Conservation (phyloP, 1,140 invertebrate genomes). For the Lycorma delicatula region DNA sequence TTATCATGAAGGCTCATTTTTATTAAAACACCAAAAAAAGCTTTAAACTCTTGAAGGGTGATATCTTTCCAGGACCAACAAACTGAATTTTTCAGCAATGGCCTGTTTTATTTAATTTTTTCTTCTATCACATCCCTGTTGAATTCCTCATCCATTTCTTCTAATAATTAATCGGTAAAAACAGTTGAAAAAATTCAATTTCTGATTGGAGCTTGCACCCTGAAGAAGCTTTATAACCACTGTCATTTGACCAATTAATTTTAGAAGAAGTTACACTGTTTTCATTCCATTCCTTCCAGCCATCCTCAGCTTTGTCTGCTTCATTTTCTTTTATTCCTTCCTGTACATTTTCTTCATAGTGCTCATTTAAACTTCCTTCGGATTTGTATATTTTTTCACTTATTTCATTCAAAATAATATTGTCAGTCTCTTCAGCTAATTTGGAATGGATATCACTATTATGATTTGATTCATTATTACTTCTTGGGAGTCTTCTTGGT, state of each 20-base stretch:
- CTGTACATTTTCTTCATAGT: no score
- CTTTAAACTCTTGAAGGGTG: conserved; percentile 5
- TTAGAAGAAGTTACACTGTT: conserved; percentile 2
- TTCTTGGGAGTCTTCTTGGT: no score
- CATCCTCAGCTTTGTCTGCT: no score
- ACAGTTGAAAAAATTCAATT: conserved; percentile 1
- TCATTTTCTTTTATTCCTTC: no score
- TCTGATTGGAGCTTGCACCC: neutral
- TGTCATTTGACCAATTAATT: neutral
- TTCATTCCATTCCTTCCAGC: conserved; percentile 5
- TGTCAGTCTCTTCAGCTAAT: no score
- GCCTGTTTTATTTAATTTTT: conserved; percentile 6
- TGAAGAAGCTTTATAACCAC: conserved; percentile 4
- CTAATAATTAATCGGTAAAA: conserved; percentile 3
- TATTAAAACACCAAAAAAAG: conserved; percentile 10
- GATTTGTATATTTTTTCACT: no score
- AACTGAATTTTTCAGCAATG: neutral
- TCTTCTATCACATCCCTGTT: neutral
- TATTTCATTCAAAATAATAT: no score
- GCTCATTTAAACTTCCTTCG: no score
- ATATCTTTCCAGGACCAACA: conserved; percentile 3
- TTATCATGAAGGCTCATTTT: conserved; percentile 11
- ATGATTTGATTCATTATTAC: no score
- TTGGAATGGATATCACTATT: no score
- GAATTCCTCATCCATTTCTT: conserved; percentile 8